Percentiles rank a stretch among this genome's conserved stretches.
phyloP scores from a whole-genome alignment of 2,888 invertebrate species.

The Neoscelio sp. region DNA sequence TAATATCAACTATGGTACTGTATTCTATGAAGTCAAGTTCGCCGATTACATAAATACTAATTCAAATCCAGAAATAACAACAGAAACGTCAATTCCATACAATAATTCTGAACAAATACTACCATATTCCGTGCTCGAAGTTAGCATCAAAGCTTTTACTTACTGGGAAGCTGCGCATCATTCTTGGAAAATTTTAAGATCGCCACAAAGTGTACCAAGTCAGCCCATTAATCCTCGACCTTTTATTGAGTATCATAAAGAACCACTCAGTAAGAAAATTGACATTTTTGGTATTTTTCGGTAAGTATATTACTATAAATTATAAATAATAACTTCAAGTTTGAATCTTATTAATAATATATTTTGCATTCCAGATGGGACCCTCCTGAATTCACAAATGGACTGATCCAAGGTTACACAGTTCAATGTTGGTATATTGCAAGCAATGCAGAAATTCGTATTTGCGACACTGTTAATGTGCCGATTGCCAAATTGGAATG shows the following conservation, averaged over 20 bases:
- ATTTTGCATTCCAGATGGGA: constrained; percentile 87
- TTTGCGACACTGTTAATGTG: constrained; percentile 84
- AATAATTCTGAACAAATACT: constrained; percentile 84
- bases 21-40: constrained; percentile 92
- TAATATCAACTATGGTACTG: constrained; percentile 91
- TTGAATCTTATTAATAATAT: not conserved
- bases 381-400: constrained; percentile 89
- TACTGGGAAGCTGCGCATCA: constrained; percentile 92
- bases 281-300: constrained; percentile 78
- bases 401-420: constrained; percentile 89
- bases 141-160: constrained; percentile 92
- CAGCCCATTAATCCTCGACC: constrained; percentile 89
- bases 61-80: constrained; percentile 82
- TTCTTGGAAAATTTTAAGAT: constrained; percentile 86
- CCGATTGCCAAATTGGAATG: constrained; percentile 85
- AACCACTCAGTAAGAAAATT: constrained; percentile 78
- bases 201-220: constrained; percentile 92
- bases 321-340: constrained; percentile 43
- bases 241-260: constrained; percentile 86
- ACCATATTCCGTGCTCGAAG: constrained; percentile 89
- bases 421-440: constrained; percentile 87
- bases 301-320: constrained; percentile 69
- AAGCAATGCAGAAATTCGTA: constrained; percentile 83
- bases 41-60: constrained; percentile 86
- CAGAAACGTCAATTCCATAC: constrained; percentile 77